Evolutionary conservation across 2,113 vertebrate species (phyloP), one percentile per base, ranked within the genome.

Genomic region (Nothoprocta pentlandii): DNA sequence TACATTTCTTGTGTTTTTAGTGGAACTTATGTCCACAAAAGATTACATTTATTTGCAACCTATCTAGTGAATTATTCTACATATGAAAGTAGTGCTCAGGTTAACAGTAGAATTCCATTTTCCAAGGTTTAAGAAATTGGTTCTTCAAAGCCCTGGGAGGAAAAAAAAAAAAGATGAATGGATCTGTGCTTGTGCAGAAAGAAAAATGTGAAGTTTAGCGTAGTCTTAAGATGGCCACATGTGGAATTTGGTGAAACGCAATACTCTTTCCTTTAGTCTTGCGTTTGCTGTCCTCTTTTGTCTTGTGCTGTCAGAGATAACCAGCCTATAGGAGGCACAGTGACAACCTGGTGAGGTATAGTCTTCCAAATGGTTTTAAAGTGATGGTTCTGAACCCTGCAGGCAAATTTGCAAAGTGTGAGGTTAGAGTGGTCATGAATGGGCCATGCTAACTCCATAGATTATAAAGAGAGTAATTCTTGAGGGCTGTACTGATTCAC

Each of bases 261-360:
- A 28, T 62, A 9, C 32, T 89, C 59, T 85, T 91, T 94, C 59
- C 36, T 77, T 9, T 32, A 78, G 64, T 83, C 56, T 86, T 16
- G 4, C 77, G 59, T 46, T 42, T 92, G 77, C 88, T 67, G 77
- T 90, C 14, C 58, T 64, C 51, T 59, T 64, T 86, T 68, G 0
- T 49, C 46, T 62, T 87, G 51, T 44, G 75, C 75, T 87, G 14
- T 44, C 69, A 63, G 39, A 62, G 51, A 7, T 68, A 69, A 4
- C 26, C n/a, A 66, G 76, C 85, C 93, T 93, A 53, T 59, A 92
- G 88, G 87, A 86, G 94, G 92, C 90, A 91, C 82, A 90, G 80
- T 94, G 51, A 32, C 20, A 6, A 85, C 87, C 13, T 85, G 8
- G 12, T 15, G 12, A 21, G 11, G 3, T 39, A 0, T 58, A 34